Conservation (phyloP, 64 coral and sea anemone species). For the Montipora sp. region DNA sequence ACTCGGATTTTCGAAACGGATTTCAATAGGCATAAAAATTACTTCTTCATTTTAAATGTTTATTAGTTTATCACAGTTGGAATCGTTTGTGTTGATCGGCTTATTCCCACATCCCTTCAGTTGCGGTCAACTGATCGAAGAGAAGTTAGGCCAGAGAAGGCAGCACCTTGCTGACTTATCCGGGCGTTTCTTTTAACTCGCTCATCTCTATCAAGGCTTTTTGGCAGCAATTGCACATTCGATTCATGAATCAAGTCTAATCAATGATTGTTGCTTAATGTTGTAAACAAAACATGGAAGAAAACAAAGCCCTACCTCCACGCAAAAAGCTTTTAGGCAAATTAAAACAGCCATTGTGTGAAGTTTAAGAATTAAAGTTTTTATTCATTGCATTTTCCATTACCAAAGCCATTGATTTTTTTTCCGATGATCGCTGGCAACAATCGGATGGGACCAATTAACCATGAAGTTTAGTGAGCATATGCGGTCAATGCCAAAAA, state of each 20-base stretch:
- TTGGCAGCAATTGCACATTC: background rate
- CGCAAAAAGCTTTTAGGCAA: constrained; percentile 54
- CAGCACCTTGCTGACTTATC: too few species aligned
- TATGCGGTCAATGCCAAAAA: too few species aligned
- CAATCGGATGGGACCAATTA: background rate
- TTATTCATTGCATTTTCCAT: background rate
- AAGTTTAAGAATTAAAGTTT: background rate
- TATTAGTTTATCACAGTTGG: background rate
- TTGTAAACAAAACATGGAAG: background rate
- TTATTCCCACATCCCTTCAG: background rate
- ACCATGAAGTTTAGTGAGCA: background rate
- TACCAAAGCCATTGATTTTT: background rate
- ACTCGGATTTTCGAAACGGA: background rate
- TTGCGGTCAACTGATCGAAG: too few species aligned
- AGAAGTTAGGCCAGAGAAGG: too few species aligned
- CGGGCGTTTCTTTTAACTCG: background rate
- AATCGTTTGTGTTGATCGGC: background rate
- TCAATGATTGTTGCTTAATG: background rate
- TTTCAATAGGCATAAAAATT: background rate
- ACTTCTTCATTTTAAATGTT: background rate
- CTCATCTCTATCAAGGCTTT: background rate
- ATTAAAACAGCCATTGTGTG: constrained; percentile 16
- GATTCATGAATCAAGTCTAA: background rate
- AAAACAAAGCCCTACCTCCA: background rate
- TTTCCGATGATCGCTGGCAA: too few species aligned